Conservation (phyloP, 2,113 vertebrate genomes). For the Redunca redunca region DNA sequence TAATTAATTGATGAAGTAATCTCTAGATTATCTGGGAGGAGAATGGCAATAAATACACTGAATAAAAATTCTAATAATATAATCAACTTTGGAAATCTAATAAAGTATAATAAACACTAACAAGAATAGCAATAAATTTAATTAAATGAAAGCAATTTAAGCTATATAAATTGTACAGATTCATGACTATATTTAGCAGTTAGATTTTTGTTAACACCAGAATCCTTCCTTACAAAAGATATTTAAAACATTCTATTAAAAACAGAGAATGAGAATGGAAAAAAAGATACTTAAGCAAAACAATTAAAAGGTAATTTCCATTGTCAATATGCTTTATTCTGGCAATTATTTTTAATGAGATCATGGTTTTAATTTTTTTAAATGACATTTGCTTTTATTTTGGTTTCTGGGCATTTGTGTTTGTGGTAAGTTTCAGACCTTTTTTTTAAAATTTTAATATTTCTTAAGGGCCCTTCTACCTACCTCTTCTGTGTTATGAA, state of each 20-base stretch:
- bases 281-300: not conserved
- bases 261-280: not conserved
- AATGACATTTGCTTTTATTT: slow-evolving; percentile 23
- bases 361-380: slow-evolving; percentile 15
- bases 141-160: slow-evolving; percentile 33
- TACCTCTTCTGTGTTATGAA: slow-evolving; percentile 54
- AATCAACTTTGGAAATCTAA: not conserved
- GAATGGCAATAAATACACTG: not conserved
- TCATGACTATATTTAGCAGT: not conserved
- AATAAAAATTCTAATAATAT: slow-evolving; percentile 6
- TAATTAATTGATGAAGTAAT: slow-evolving; percentile 32
- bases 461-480: slow-evolving; percentile 48
- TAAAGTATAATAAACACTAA: slow-evolving; percentile 37
- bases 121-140: slow-evolving; percentile 1
- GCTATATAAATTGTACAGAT: not conserved
- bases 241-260: not conserved
- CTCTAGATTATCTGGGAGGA: not conserved
- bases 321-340: slow-evolving; percentile 14
- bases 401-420: slow-evolving; percentile 1
- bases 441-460: not conserved
- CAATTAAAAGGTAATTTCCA: not conserved
- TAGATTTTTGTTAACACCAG: slow-evolving; percentile 1
- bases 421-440: slow-evolving; percentile 6
- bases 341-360: slow-evolving; percentile 46
- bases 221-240: not conserved